Conservation (phyloP, 2,888 invertebrate species). For the Yponomeuta evonymella region DNA sequence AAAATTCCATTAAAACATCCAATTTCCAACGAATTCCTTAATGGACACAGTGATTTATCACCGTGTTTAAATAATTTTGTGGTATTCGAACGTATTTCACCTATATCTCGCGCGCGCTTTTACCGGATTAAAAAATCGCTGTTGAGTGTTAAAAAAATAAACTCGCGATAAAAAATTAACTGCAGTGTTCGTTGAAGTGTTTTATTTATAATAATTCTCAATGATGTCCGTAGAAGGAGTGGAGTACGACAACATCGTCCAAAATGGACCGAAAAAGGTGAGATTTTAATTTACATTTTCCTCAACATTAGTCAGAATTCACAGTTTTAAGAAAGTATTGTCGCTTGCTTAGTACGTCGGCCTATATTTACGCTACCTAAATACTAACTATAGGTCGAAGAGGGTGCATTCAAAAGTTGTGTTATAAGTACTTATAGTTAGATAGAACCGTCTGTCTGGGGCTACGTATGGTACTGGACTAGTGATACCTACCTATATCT, state of each 20-base stretch:
- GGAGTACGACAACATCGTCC: conserved; percentile 79
- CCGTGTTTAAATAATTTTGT: conserved; percentile 40
- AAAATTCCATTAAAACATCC: conserved; percentile 43
- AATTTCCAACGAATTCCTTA: conserved; percentile 48
- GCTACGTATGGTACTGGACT: not conserved
- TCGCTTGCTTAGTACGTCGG: not conserved
- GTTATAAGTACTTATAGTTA: not conserved
- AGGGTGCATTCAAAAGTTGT: not conserved
- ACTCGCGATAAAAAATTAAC: conserved; percentile 25
- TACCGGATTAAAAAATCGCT: conserved; percentile 33
- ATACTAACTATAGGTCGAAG: not conserved
- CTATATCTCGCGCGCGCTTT: conserved; percentile 30
- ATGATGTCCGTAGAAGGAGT: conserved; percentile 76
- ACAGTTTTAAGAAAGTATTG: not conserved
- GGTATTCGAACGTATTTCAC: conserved; percentile 31
- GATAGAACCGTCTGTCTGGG: not conserved
- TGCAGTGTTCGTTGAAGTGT: conserved; percentile 34
- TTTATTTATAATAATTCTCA: conserved; percentile 35
- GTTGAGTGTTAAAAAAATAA: conserved; percentile 41
- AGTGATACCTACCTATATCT: too few species aligned
- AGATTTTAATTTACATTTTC: conserved; percentile 30
- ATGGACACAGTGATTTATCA: conserved; percentile 58
- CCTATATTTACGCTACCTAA: not conserved
- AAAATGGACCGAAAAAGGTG: conserved; percentile 80
- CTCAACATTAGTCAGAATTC: not conserved